phyloP scores from a whole-genome alignment of 2,888 invertebrate genomes.

The Heliconius charithonia region DNA sequence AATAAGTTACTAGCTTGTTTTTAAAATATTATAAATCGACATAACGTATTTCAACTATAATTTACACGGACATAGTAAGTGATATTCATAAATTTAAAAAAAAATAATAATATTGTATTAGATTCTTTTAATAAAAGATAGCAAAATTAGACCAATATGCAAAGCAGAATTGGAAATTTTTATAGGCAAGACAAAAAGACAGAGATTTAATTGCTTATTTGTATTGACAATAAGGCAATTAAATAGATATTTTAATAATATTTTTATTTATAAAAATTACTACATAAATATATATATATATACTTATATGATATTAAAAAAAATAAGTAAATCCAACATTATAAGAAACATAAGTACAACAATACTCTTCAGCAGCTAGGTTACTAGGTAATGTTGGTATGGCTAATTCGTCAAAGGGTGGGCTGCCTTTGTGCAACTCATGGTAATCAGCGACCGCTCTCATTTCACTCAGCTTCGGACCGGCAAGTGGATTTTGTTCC shows the following conservation, averaged over 20 bases:
- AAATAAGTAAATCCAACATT: too few species aligned
- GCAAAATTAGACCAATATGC: too few species aligned
- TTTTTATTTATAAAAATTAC: too few species aligned
- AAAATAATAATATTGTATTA: not conserved
- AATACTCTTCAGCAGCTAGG: conserved; percentile 23
- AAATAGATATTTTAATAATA: too few species aligned
- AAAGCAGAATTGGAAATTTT: too few species aligned
- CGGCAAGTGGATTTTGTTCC: conserved; percentile 36
- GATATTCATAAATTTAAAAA: not conserved
- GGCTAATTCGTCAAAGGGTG: conserved; percentile 81
- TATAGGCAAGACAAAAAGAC: too few species aligned
- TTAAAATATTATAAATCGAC: not conserved
- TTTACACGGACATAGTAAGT: not conserved
- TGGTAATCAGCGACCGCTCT: conserved; percentile 67
- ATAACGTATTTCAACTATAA: not conserved
- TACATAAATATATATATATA: not conserved
- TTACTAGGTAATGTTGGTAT: conserved; percentile 51
- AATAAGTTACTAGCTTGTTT: not conserved
- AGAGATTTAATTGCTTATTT: too few species aligned
- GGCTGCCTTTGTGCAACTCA: conserved; percentile 70
- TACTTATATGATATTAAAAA: not conserved
- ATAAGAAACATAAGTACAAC: conserved; percentile 9
- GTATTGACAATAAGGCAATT: too few species aligned
- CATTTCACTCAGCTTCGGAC: conserved; percentile 42
- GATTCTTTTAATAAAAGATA: not conserved